A percentile compares a stretch with the other conserved stretches of the same genome.
Evolutionary conservation across 2,113 vertebrate genomes (phyloP).

Genomic region (Microcebus lehilahytsara): DNA sequence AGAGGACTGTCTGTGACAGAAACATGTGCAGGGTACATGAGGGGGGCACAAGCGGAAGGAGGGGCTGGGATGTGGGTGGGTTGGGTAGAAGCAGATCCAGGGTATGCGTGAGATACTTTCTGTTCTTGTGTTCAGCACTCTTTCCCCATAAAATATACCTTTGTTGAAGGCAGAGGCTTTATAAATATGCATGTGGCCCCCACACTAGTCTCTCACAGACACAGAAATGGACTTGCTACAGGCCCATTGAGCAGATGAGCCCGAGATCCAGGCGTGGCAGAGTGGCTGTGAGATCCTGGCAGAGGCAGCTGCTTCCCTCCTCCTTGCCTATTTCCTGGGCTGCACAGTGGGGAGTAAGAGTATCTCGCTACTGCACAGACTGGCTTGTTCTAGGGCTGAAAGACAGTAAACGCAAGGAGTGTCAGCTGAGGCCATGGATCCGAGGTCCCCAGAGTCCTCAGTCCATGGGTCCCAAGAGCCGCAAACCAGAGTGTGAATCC

Average conservation of each 20-base stretch:
- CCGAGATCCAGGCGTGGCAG: not conserved
- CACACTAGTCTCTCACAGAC: not conserved
- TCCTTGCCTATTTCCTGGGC: not conserved
- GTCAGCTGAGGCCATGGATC: not conserved
- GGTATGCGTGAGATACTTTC: not conserved
- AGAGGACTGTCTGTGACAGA: not conserved
- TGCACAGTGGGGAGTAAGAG: too few relatives aligned
- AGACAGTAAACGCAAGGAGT: not conserved
- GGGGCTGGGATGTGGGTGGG: not conserved
- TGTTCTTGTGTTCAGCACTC: not conserved
- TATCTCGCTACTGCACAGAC: not conserved
- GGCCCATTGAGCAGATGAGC: not conserved
- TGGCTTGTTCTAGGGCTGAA: not conserved
- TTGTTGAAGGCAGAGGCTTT: not conserved
- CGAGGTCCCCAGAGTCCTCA: not conserved
- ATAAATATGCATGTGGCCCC: not conserved
- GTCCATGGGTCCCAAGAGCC: not conserved
- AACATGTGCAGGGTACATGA: not conserved
- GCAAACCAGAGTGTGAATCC: not conserved
- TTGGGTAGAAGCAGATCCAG: not conserved
- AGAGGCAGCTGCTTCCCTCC: not conserved
- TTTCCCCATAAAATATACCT: not conserved
- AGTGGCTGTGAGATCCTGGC: accelerated
- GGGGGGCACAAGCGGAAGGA: too few relatives aligned
- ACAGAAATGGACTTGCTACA: not conserved